Percentiles rank a stretch among this genome's conserved stretches.
These are phyloP conservation scores for Phaethornis superciliosus DNA, from an alignment of 2,113 vertebrate species.

Conservation along the genomic window DNA sequence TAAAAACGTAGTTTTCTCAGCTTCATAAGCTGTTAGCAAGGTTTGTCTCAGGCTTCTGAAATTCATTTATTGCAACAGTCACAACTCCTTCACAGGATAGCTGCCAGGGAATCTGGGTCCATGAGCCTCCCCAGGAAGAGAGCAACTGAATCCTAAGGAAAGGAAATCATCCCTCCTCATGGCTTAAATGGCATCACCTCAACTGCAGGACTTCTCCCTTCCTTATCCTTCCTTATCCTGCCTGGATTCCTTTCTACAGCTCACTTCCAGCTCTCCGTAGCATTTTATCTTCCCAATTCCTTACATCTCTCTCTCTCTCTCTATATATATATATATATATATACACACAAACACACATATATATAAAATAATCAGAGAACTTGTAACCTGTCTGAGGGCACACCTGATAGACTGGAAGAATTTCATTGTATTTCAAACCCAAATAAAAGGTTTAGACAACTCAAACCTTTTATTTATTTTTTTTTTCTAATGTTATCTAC, in stretches of 20 bases:
- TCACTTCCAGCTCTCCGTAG: background rate
- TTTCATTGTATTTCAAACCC: background rate
- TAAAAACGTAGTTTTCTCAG: background rate
- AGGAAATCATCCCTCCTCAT: background rate
- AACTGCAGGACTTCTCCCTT: background rate
- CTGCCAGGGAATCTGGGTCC: background rate
- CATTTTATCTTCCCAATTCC: background rate
- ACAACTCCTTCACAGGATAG: background rate
- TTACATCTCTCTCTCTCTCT: too few relatives aligned
- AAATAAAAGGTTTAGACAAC: background rate
- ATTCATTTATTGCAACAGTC: background rate
- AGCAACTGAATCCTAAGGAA: background rate
- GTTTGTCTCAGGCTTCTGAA: background rate
- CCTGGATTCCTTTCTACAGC: background rate
- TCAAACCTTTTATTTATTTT: background rate
- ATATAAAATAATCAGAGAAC: background rate
- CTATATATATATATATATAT: too few relatives aligned
- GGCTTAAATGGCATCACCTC: background rate
- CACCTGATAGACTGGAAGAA: background rate
- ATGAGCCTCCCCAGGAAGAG: background rate
- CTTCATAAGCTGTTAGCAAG: background rate
- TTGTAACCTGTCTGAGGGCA: background rate
- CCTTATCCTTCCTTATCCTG: background rate
- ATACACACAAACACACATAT: too few relatives aligned
- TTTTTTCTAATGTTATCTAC: background rate